A percentile compares a stretch with the other conserved stretches of the same genome.
Conservation (phyloP, 2,113 vertebrate species). For the Lepidothrix coronata region DNA sequence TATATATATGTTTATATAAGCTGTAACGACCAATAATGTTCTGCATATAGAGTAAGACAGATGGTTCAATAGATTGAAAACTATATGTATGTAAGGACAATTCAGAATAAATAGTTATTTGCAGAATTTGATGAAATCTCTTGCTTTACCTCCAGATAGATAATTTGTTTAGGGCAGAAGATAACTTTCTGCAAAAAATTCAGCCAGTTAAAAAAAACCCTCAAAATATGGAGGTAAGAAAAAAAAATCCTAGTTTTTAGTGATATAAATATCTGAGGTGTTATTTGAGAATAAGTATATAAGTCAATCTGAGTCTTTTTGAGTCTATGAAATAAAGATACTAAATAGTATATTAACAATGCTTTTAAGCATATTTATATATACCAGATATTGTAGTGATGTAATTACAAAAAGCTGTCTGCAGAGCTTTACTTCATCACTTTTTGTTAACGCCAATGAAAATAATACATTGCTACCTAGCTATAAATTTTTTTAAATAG, state of each 20-base stretch:
- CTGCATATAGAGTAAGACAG: not conserved
- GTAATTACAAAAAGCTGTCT: not conserved
- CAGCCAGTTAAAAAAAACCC: not conserved
- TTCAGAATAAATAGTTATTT: not conserved
- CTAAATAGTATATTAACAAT: not conserved
- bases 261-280: not conserved
- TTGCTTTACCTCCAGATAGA: not conserved
- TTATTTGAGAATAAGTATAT: not conserved
- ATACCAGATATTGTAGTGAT: not conserved
- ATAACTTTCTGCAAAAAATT: not conserved
- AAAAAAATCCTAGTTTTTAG: not conserved
- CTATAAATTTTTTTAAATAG: not conserved
- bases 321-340: not conserved
- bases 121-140: not conserved
- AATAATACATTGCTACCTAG: not conserved
- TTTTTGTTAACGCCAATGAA: not conserved
- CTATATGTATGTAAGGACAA: not conserved
- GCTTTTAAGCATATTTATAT: not conserved
- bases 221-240: not conserved
- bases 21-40: not conserved
- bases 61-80: not conserved
- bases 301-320: not conserved
- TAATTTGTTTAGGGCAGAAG: not conserved
- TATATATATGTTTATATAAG: not conserved
- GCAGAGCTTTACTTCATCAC: not conserved